These are phyloP conservation scores for Anas platyrhynchos DNA, from an alignment of 2,113 vertebrate genomes.

Conservation along the genomic window DNA sequence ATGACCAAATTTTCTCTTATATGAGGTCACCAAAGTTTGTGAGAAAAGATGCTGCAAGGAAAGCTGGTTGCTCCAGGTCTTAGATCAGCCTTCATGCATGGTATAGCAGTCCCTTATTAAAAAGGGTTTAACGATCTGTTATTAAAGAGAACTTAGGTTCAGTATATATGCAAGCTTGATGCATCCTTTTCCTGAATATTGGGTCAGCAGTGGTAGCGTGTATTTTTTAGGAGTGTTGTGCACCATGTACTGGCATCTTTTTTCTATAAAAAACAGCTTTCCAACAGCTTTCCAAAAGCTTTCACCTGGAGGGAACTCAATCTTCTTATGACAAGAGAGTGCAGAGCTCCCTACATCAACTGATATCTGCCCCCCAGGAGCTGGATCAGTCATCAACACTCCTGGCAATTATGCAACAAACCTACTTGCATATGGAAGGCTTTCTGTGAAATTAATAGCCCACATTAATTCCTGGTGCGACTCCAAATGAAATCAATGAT, in stretches of 20 bases:
- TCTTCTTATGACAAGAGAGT: not conserved
- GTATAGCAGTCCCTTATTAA: not conserved
- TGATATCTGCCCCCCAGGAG: not conserved
- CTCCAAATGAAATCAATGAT: not conserved
- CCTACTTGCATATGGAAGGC: not conserved
- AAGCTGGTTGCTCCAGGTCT: not conserved
- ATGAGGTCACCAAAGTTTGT: not conserved
- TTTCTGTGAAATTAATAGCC: conserved; percentile 15
- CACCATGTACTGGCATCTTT: not conserved
- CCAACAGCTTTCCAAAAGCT: not conserved
- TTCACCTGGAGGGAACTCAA: not conserved
- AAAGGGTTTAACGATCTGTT: not conserved
- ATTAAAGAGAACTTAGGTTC: not conserved
- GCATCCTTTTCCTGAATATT: not conserved
- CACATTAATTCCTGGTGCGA: not conserved
- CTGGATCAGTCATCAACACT: not conserved
- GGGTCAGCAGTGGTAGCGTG: fast-evolving
- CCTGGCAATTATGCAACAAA: not conserved
- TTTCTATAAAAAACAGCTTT: not conserved
- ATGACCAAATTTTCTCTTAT: not conserved
- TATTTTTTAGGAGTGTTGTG: fast-evolving
- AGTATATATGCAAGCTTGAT: not conserved
- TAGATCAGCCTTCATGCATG: not conserved
- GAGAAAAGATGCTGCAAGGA: not conserved
- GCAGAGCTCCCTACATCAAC: not conserved